These are phyloP conservation scores for Dione juno DNA, from an alignment of 2,888 invertebrate genomes.

Conservation along the genomic window DNA sequence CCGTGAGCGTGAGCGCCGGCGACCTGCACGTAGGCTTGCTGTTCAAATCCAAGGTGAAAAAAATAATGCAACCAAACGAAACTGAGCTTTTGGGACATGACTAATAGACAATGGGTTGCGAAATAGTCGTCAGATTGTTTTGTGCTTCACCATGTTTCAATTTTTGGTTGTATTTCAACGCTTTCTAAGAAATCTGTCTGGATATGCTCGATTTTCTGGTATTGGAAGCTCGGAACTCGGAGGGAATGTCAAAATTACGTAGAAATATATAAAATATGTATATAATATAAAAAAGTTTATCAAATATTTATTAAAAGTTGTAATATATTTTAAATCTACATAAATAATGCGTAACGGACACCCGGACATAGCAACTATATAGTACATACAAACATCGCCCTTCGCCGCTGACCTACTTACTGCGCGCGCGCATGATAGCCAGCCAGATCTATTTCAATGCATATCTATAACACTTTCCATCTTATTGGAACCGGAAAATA, in stretches of 20 bases:
- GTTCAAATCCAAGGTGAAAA: constrained; percentile 55
- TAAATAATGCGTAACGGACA: constrained; percentile 32
- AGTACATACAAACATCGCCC: constrained; percentile 50
- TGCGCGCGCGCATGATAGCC: constrained; percentile 46
- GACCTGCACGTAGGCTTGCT: constrained; percentile 67
- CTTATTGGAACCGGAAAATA: constrained; percentile 17
- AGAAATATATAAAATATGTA: neutral
- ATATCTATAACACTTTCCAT: constrained; percentile 35
- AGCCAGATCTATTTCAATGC: constrained; percentile 49
- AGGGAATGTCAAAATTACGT: neutral
- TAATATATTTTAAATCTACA: neutral
- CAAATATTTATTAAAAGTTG: neutral
- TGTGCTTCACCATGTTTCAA: constrained; percentile 21
- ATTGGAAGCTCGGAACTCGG: constrained; percentile 1
- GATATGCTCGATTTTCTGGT: constrained; percentile 24
- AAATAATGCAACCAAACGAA: constrained; percentile 62
- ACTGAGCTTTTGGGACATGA: constrained; percentile 70
- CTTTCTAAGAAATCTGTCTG: constrained; percentile 31
- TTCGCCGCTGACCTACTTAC: constrained; percentile 55
- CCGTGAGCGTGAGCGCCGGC: constrained; percentile 72
- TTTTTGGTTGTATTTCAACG: constrained; percentile 27
- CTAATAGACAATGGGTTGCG: constrained; percentile 73
- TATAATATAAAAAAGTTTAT: neutral
- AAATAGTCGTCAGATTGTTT: constrained; percentile 43
- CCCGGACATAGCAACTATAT: constrained; percentile 48